Conservation (phyloP, 2,797 vertebrate species). For the Labeo calbasu region DNA sequence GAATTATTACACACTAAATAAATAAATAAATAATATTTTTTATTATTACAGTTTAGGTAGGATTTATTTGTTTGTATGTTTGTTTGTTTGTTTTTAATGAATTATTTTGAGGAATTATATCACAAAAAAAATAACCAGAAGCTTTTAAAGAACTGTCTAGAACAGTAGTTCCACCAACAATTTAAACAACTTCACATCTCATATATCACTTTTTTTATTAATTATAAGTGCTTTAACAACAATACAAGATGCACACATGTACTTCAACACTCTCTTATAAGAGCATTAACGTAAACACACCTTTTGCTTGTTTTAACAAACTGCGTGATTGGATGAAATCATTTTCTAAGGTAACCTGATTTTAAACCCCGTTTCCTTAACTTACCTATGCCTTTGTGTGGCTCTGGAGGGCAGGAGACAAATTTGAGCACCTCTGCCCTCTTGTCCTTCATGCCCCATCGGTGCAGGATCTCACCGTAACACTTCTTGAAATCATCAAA, state of each 20-base stretch:
- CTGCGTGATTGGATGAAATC: neutral
- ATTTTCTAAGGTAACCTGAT: neutral
- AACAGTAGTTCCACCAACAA: neutral
- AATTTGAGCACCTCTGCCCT: conserved; percentile 95
- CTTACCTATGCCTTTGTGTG: conserved; percentile 94
- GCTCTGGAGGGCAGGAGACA: conserved; percentile 91
- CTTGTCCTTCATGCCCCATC: conserved; percentile 94
- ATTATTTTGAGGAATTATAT: too few species aligned
- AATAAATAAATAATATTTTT: neutral
- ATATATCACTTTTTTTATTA: neutral
- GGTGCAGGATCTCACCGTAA: conserved; percentile 95
- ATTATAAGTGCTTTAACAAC: neutral
- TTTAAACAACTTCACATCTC: neutral
- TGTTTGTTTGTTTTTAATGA: too few species aligned
- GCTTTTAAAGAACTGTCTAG: neutral
- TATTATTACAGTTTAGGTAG: neutral
- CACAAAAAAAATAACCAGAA: neutral
- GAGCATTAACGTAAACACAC: neutral
- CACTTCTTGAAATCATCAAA: conserved; percentile 98
- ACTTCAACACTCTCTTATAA: neutral
- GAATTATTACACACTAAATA: neutral
- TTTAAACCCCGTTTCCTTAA: neutral
- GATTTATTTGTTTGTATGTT: too few species aligned
- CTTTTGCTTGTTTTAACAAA: neutral
- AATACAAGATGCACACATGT: neutral